phyloP scores from a whole-genome alignment of 1,140 invertebrate species.

The Drosophila auraria region DNA sequence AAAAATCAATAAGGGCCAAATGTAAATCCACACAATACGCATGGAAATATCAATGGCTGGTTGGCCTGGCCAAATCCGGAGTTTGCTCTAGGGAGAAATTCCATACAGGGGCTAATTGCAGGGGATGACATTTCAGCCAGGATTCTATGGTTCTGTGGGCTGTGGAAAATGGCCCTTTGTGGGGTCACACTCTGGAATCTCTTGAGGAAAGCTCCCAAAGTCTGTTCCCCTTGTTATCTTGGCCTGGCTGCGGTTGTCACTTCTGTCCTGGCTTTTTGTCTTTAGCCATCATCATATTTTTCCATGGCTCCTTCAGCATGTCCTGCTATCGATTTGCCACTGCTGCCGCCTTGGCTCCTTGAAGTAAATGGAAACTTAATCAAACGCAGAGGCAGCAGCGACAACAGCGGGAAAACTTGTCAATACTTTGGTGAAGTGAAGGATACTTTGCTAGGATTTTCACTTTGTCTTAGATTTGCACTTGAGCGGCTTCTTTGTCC shows the following conservation, averaged over 20 bases:
- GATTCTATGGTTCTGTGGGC: no score
- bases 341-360: conserved; percentile 28
- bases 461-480: conserved; percentile 37
- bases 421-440: conserved; percentile 30
- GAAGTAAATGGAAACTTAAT: conserved; percentile 62
- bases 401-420: conserved; percentile 41
- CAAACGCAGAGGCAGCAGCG: conserved; percentile 55
- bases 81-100: conserved; percentile 1
- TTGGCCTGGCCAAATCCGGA: neutral
- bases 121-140: neutral
- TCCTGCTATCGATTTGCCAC: conserved; percentile 65
- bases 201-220: conserved; percentile 1
- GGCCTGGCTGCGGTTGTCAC: conserved; percentile 32
- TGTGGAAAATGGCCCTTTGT: neutral
- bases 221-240: neutral
- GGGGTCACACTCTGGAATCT: neutral
- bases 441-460: conserved; percentile 39
- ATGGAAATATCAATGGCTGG: conserved; percentile 22
- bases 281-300: conserved; percentile 9
- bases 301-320: conserved; percentile 32
- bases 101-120: conserved; percentile 19
- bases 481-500: conserved; percentile 33
- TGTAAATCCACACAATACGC: neutral
- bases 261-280: conserved; percentile 43
- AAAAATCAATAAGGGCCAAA: conserved; percentile 12